Conservation (phyloP, 2,113 vertebrate genomes). For the Podarcis cretensis region DNA sequence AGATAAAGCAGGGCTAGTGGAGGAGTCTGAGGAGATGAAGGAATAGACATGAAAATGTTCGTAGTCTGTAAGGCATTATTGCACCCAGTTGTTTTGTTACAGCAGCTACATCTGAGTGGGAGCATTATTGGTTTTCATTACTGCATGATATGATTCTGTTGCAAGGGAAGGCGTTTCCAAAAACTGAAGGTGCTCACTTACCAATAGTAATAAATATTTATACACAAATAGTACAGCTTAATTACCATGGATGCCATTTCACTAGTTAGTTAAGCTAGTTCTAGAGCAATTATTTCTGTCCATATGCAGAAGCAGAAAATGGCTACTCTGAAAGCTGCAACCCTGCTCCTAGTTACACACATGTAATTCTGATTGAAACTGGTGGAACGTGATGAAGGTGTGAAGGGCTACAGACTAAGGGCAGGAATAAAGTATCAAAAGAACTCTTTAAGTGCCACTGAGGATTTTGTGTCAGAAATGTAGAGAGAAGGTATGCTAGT, state of each 20-base stretch:
- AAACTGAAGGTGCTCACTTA: neutral
- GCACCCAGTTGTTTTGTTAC: neutral
- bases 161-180: neutral
- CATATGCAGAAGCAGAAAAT: neutral
- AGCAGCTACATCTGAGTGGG: neutral
- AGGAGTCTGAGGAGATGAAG: neutral
- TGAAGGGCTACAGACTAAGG: neutral
- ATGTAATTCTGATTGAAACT: neutral
- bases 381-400: neutral
- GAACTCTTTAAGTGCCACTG: neutral
- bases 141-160: slow-evolving; percentile 1
- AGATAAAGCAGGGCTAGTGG: slow-evolving; percentile 16
- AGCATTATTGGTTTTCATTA: neutral
- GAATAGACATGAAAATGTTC: slow-evolving; percentile 1
- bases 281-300: neutral
- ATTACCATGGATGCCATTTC: neutral
- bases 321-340: too few relatives aligned
- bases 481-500: neutral
- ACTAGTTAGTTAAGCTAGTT: neutral
- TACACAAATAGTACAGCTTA: slow-evolving; percentile 9
- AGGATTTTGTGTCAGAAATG: neutral
- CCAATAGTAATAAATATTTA: slow-evolving; percentile 12
- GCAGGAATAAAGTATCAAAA: neutral
- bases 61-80: neutral
- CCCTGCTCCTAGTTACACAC: neutral